Evolutionary conservation across 2,113 vertebrate species (phyloP), one percentile per base, ranked within the genome.

Genomic region (Spea bombifrons): DNA sequence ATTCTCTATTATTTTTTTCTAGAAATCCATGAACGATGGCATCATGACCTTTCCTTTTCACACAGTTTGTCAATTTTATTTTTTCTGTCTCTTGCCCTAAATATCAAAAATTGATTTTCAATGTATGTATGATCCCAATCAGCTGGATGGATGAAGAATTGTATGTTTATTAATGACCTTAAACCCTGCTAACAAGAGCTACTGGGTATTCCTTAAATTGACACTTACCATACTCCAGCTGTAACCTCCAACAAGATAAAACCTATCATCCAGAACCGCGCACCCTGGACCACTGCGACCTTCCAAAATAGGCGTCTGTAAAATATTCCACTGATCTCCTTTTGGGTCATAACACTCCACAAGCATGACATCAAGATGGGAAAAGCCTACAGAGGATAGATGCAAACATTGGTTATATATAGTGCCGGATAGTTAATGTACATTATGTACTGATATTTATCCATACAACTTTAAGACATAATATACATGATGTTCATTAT

Each of bases 311-410:
- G 97, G 97, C 5, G 96, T 98, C 86, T 99, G 97, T 45, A 99
- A 92, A 86, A 99, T 99, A 84, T 96, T 97, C 97, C 97, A 99
- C 85, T 99, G 97, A 87, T 99, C 97, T 0, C 93, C 96, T 90
- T 99, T 99, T 2, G 97, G 97, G 84, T 99, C 96, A 0, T 99
- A 98, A 81, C 97, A 98, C 87, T 99, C 96, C 74, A 99, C 97
- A 82, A 99, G 90, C 96, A 99, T 99, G 47, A 99, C 97, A 0
- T 99, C 97, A 0, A 99, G 93, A 80, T 99, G 97, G 71, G 97
- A 99, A 86, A 99, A 99, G 82, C 97, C 97, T 99, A 82, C n/a
- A 72, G 1, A 59, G 7, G 4, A 76, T 0, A 81, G 17, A 50
- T 50, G 4, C 50, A 66, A 8, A 69, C 43, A 12, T n/a, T 16